Evolutionary conservation across 2,797 vertebrate genomes (phyloP), one percentile per base, ranked within the genome.

Genomic region (Coreius guichenoti): DNA sequence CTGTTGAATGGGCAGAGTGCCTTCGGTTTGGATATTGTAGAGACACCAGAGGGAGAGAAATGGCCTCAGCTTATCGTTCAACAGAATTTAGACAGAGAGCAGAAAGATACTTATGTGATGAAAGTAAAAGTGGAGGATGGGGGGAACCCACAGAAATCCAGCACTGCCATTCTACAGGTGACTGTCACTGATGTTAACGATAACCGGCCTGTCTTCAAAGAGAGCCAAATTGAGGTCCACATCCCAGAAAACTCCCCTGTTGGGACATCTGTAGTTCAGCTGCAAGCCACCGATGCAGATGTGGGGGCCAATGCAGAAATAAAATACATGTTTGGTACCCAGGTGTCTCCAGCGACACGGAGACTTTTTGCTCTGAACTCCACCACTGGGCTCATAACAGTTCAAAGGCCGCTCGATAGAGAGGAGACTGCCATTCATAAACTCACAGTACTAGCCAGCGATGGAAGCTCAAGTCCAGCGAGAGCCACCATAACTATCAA

Each of bases 51-150:
- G 93, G 98, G 98, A 78, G 98, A 99, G 94, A 99, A 99, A 95
- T 99, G 98, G 98, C 98, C 98, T 6, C 98, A 99, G 92, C 96
- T 99, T 90, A 99, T 99, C 31, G 98, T 99, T 90, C 98, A 99
- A 93, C 98, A 99, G 93, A 98, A 98, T 94, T 95, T 99, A 94
- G 98, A 99, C 93, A 93, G 98, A 90, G 98, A 99, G 93, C 98
- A 97, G 93, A 99, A 99, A 93, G 98, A 99, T 88, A 99, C 98
- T 16, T 99, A 99, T 45, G 98, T 99, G 91, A 99, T 99, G 98
- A 99, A 99, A 95, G 98, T 99, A 91, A 99, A 99, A 94, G 98
- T 99, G 82, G 98, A 99, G 93, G 98, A 99, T 72, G 98, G 98
- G 73, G 98, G 98, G 63, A 97, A 92, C 33, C 98, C 98, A 0